Percentiles rank a stretch among this genome's conserved stretches.
These are phyloP conservation scores for Smutsia temminckii DNA, from an alignment of 2,797 vertebrate species.

Conservation along the genomic window DNA sequence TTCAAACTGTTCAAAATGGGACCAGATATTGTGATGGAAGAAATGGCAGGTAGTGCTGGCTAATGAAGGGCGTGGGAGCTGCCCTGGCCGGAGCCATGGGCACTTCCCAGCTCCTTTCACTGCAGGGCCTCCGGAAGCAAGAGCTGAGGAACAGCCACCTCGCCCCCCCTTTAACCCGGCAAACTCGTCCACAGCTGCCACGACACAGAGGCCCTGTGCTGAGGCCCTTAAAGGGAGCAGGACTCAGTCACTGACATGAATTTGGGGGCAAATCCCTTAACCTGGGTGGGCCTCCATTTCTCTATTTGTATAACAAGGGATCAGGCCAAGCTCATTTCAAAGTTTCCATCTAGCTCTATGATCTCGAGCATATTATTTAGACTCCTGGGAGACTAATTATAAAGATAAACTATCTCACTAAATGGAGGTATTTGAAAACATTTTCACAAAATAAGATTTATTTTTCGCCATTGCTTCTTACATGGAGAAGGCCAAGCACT, in stretches of 20 bases:
- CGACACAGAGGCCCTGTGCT: neutral
- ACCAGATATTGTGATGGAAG: neutral
- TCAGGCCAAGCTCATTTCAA: neutral
- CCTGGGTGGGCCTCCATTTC: neutral
- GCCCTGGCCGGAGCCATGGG: neutral
- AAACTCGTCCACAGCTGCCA: neutral
- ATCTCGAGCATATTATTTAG: neutral
- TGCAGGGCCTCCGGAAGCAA: neutral
- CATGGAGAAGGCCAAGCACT: neutral
- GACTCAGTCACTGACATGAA: no score
- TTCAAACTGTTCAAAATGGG: slow-evolving; percentile 83
- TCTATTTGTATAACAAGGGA: neutral
- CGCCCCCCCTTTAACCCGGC: neutral
- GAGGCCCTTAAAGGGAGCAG: neutral
- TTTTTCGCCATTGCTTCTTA: neutral
- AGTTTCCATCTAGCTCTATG: neutral
- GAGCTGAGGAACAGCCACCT: neutral
- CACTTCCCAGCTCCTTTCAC: accelerated
- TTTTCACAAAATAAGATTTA: slow-evolving; percentile 16
- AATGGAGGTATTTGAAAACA: neutral
- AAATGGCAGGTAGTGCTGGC: neutral
- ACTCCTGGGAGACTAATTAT: neutral
- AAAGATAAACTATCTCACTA: neutral
- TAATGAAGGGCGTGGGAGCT: neutral
- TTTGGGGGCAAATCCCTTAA: neutral